phyloP scores from a whole-genome alignment of 2,797 vertebrate species.

The Buphagus erythrorhynchus region DNA sequence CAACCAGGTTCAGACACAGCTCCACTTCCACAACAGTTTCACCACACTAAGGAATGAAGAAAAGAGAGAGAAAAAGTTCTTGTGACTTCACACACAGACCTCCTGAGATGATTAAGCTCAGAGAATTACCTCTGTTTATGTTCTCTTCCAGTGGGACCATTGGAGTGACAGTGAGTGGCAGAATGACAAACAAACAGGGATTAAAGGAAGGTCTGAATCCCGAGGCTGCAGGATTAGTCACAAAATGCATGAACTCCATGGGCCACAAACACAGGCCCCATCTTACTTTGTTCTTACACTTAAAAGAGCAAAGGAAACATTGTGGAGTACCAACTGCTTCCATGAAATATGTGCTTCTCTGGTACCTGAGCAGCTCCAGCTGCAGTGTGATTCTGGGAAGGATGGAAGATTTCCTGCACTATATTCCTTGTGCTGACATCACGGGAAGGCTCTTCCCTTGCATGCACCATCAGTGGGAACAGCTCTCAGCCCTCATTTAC shows the following conservation, averaged over 20 bases:
- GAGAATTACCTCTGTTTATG: not conserved
- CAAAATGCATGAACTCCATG: not conserved
- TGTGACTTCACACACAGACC: not conserved
- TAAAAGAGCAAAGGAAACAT: not conserved
- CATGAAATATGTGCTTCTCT: not conserved
- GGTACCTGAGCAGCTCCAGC: not conserved
- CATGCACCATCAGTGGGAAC: rapidly evolving
- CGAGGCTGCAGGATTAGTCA: not conserved
- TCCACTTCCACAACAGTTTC: not conserved
- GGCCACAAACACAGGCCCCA: not conserved
- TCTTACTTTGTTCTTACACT: not conserved
- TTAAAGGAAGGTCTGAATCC: not conserved
- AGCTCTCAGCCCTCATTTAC: not conserved
- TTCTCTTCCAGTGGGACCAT: not conserved
- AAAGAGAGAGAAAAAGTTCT: not conserved
- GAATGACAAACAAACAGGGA: not conserved
- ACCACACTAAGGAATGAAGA: not conserved
- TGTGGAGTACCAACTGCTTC: not conserved
- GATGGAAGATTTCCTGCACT: not conserved
- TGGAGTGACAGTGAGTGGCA: not conserved
- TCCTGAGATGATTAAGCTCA: not conserved
- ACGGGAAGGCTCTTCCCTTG: not conserved
- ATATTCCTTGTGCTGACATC: not conserved
- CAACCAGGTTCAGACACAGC: not conserved
- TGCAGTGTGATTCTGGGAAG: not conserved